A percentile compares a stretch with the other conserved stretches of the same genome.
These are phyloP conservation scores for Tautogolabrus adspersus DNA, from an alignment of 2,113 vertebrate species.

Conservation along the genomic window DNA sequence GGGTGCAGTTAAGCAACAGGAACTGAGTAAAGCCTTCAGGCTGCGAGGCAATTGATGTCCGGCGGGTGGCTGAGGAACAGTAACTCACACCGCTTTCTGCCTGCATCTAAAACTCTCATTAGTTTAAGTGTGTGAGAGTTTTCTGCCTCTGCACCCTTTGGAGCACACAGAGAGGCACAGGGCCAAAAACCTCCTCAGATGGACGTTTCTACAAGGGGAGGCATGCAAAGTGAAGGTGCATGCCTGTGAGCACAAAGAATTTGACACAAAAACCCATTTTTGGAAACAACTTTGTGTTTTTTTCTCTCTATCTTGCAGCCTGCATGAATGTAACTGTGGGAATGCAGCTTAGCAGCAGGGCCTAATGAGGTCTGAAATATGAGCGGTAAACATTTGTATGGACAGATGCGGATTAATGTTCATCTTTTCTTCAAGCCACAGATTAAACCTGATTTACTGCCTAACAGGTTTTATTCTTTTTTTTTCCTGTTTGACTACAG, in stretches of 20 bases:
- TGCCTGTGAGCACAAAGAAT: constrained; percentile 17
- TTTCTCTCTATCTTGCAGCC: constrained; percentile 14
- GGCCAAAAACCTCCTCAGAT: constrained; percentile 50
- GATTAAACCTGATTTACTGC: constrained; percentile 84
- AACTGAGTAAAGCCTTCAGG: constrained; percentile 59
- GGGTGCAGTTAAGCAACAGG: constrained; percentile 48
- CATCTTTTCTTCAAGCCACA: constrained; percentile 84
- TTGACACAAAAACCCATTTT: constrained; percentile 34
- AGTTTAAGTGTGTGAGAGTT: constrained; percentile 72
- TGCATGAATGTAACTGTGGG: constrained; percentile 35
- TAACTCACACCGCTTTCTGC: constrained; percentile 64
- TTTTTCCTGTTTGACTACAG: constrained; percentile 72
- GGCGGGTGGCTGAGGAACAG: constrained; percentile 50
- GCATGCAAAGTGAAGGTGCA: constrained; percentile 31
- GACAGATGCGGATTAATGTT: constrained; percentile 88
- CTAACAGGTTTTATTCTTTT: constrained; percentile 81
- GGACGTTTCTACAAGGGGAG: constrained; percentile 29
- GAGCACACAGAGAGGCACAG: constrained; percentile 38
- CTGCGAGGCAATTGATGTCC: constrained; percentile 61
- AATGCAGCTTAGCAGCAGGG: constrained; percentile 61
- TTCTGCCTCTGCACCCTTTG: constrained; percentile 40
- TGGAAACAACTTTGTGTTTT: constrained; percentile 5
- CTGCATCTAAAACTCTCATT: constrained; percentile 76
- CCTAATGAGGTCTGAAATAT: constrained; percentile 78
- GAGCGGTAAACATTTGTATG: constrained; percentile 84